A percentile compares a stretch with the other conserved stretches of the same genome.
These are phyloP conservation scores for Operophtera brumata DNA, from an alignment of 2,888 invertebrate species.

Conservation along the genomic window DNA sequence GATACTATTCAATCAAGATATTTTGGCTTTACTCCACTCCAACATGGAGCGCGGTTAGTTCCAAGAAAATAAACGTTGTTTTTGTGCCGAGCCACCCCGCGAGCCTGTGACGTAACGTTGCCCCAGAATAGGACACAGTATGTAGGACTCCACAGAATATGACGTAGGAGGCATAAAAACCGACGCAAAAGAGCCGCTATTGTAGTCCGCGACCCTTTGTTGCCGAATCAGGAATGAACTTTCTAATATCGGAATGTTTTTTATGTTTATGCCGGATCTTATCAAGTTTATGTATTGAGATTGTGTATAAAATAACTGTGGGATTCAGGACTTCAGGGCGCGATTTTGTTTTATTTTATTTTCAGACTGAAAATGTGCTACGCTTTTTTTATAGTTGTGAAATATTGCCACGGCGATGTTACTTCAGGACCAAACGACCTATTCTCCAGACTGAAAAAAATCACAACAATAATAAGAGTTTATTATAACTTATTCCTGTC, in stretches of 20 bases:
- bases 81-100: slow-evolving; percentile 34
- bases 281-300: slow-evolving; percentile 29
- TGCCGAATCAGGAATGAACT: slow-evolving; percentile 30
- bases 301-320: slow-evolving; percentile 10
- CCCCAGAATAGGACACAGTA: slow-evolving; percentile 1
- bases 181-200: slow-evolving; percentile 22
- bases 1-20: slow-evolving; percentile 13
- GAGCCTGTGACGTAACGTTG: slow-evolving; percentile 29
- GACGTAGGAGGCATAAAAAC: slow-evolving; percentile 20
- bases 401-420: background rate
- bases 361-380: background rate
- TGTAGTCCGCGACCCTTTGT: slow-evolving; percentile 30
- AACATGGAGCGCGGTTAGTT: slow-evolving; percentile 24
- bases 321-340: slow-evolving; percentile 4
- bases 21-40: slow-evolving; percentile 14
- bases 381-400: background rate
- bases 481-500: too few species aligned
- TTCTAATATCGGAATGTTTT: slow-evolving; percentile 31
- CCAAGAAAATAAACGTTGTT: slow-evolving; percentile 40
- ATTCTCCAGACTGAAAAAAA: too few species aligned
- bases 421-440: too few species aligned
- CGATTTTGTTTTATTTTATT: background rate
- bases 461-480: too few species aligned
- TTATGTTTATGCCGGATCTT: slow-evolving; percentile 29
- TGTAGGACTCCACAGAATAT: background rate